Evolutionary conservation across 2,888 invertebrate species (phyloP), one percentile per base, ranked within the genome.

Genomic region (Macropis europaea): DNA sequence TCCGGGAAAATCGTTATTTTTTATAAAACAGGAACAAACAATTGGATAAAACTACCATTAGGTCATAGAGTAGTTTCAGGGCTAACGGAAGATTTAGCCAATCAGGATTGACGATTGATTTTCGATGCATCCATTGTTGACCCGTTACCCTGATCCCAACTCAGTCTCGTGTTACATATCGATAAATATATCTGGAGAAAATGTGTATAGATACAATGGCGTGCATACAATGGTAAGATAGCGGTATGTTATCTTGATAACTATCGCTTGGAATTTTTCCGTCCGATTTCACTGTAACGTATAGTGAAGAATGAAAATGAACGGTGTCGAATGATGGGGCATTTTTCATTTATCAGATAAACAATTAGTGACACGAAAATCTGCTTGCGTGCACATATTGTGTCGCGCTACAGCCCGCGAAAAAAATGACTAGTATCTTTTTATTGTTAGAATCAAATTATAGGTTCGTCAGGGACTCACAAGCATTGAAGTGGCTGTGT

Each of bases 211-310:
- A 57, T 56, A 69, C 47, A 61, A 42, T 69, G 30, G 59, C 59
- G 63, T 64, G 60, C 47, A 54, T 61, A 56, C 11, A 22, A 19
- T 42, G 53, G 40, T 36, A 26, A 59, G 59, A 68, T 61, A 42
- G 60, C 42, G 42, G 43, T 28, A 42, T 30, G 61, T 57, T 71
- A 66, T 61, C 69, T 68, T 50, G 53, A 77, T 74, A 72, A 62
- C 32, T 56, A 73, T 77, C 68, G 50, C 56, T 63, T 50, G 56
- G 73, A 45, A 71, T 73, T 79, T 76, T 76, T 68, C 79, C 68
- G 45, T 60, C 53, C 42, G 64, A 50, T 66, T 71, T 73, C 43
- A 47, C 42, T 42, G 32, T 19, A 52, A 36, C 42, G 69, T 50
- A 47, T 48, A 13, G 53, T 47, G 30, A 11, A 54, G 34, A 54